Conservation (phyloP, 2,888 invertebrate genomes). For the Amphipoea oculea region DNA sequence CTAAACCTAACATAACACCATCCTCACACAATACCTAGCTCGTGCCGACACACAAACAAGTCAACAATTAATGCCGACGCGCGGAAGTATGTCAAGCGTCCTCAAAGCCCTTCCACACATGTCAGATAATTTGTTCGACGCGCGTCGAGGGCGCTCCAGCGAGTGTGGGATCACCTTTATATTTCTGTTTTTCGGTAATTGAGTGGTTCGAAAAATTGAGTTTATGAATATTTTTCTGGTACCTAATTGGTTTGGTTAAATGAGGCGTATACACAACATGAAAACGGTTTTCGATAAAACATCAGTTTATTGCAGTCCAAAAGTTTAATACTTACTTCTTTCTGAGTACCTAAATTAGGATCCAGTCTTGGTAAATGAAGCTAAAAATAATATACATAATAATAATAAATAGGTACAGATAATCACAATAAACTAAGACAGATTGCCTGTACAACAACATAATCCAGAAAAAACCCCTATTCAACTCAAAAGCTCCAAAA, state of each 20-base stretch:
- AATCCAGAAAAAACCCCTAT: background rate
- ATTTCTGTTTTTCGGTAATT: slow-evolving; percentile 67
- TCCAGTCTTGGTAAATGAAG: background rate
- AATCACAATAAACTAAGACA: background rate
- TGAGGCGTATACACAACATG: background rate
- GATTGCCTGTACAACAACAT: slow-evolving; percentile 13
- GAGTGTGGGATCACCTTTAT: slow-evolving; percentile 68
- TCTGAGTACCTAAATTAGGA: background rate
- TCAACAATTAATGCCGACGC: slow-evolving; percentile 74
- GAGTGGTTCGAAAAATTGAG: slow-evolving; percentile 36
- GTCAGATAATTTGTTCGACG: slow-evolving; percentile 77
- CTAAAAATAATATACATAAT: background rate
- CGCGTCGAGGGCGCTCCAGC: slow-evolving; percentile 67
- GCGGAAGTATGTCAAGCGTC: slow-evolving; percentile 79
- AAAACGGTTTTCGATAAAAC: background rate
- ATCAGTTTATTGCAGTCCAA: background rate
- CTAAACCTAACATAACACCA: background rate
- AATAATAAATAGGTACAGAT: background rate
- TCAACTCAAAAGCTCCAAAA: slow-evolving; percentile 29
- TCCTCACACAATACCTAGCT: background rate
- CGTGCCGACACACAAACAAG: slow-evolving; percentile 57
- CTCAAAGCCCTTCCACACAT: slow-evolving; percentile 66
- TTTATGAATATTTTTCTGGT: slow-evolving; percentile 38
- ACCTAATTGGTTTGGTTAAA: slow-evolving; percentile 4
- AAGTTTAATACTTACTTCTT: background rate